Evolutionary conservation across 2,113 vertebrate genomes (phyloP).

Genomic region (Nycticorax nycticorax): DNA sequence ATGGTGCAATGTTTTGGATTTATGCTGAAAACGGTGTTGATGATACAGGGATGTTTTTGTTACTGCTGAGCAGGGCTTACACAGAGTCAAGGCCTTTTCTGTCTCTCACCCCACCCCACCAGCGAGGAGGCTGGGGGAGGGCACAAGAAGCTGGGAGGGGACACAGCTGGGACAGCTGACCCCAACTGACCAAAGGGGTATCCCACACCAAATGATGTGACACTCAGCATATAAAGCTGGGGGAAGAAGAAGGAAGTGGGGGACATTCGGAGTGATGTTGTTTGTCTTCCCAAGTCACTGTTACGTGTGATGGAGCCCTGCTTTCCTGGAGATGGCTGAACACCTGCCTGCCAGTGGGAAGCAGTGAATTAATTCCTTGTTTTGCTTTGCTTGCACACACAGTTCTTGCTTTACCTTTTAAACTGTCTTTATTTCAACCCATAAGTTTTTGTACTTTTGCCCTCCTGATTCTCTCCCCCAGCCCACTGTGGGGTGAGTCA

Average conservation of each 20-base stretch:
- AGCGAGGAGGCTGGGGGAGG: not conserved
- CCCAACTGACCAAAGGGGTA: not conserved
- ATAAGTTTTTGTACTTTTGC: not conserved
- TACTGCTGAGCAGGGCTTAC: not conserved
- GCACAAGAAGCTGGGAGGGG: not conserved
- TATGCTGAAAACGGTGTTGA: not conserved
- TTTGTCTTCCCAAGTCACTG: not conserved
- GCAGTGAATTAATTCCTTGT: fast-evolving
- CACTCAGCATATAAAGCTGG: not conserved
- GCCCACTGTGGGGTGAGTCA: fast-evolving
- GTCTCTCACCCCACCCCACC: not conserved
- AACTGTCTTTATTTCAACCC: not conserved
- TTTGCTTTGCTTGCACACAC: not conserved
- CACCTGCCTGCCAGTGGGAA: not conserved
- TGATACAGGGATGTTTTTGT: not conserved
- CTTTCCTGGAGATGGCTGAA: not conserved
- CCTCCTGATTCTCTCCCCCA: not conserved
- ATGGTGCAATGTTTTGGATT: not conserved
- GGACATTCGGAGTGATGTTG: fast-evolving
- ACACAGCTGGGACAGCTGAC: not conserved
- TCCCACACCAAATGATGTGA: fast-evolving
- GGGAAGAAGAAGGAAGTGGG: not conserved
- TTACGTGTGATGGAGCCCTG: fast-evolving
- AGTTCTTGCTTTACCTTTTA: not conserved
- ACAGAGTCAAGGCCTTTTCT: not conserved